Base-by-base conservation (phyloP, 2,113 vertebrate species). In the Malaclemys terrapin region DNA sequence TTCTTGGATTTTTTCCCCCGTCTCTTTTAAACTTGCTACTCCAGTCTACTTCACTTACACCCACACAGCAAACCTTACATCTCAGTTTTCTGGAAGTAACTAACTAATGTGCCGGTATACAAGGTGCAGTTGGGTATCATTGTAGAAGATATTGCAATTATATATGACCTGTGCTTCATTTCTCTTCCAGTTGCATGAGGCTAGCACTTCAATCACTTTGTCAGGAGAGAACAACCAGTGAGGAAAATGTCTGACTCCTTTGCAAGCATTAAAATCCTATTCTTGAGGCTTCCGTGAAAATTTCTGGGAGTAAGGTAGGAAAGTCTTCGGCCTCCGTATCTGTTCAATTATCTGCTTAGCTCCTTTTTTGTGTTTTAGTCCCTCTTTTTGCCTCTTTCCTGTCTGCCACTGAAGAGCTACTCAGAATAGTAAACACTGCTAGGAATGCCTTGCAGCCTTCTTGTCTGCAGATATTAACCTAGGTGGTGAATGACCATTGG, bases 21-120 rank as follows among this genome's bases (percentile, higher is more conserved):
- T 94, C 87, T 75, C 92, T 96, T 97, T 94, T 93, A 92, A 89
- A 94, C 85, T 97, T 92, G 72, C 62, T 94, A 90, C 93, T 97
- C 57, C 93, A 96, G 85, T 95, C 89, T 84, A 83, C 96, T 96
- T 97, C 69, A 90, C 88, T 94, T 91, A 84, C 1, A 31, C 80
- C 95, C 96, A 93, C 93, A 81, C 92, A 95, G 89, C 89, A 97
- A 95, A 96, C 92, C 42, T 91, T 94, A 35, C 94, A 92, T 95
- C 95, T 89, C 96, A 84, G 93, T 97, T 96, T 96, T 97, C 84
- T 96, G 96, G 80, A 93, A 92, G 94, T 69, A 96, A 96, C 82
- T 95, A 96, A 95, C 95, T 96, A 89, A 89, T 88, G 93, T 0
- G 3, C 85, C 82, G 88, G 47, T 95, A 25, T 13, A 83, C 85